Evolutionary conservation across 1,140 invertebrate species (phyloP), one percentile per base, ranked within the genome.

Genomic region (Zaprionus gabonicus): DNA sequence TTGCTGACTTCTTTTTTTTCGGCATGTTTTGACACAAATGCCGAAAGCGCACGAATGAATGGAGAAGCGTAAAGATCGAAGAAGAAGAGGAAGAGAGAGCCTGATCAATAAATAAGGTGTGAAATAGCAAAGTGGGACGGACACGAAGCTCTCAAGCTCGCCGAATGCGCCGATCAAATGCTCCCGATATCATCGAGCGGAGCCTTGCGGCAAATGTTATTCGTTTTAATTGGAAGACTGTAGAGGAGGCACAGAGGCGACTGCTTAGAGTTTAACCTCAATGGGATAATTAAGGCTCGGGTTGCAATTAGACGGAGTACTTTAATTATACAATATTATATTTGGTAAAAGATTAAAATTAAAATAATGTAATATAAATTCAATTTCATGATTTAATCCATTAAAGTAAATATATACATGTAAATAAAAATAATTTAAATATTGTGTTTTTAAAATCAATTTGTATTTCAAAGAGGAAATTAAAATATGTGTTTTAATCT

Each of bases 101-200:
- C 57, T 88, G 78, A 69, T 73, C 90, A 84, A 91, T 91, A 91
- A 91, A 91, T 91, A 91, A 91, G 90, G 91, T 91, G 90, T 92
- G 90, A 91, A 91, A 90, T 88, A 90, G 84, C 81, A 20, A 88
- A 88, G 60, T 87, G 84, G 84, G 83, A 69, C 57, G 71, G 27
- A 65, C 64, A 62, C 34, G 25, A 53, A 44, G 51, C 60, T 59
- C 27, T 66, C 63, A 28, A 13, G 15, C 60, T 38, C 53, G 1
- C 12, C 13, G 28, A 51, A 25, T 51, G 46, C 46, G 20, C 46
- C 46, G 76, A 74, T 78, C 23, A 66, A 58, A 49, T 67, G 23
- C 51, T 46, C 49, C 28, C 31, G 78, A 74, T 80, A 80, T 6
- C 15, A 51, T 15, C 9, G 3, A 58, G 36, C 46, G 12, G 2